Conservation (phyloP, 2,797 vertebrate genomes). For the Propithecus perrieri region DNA sequence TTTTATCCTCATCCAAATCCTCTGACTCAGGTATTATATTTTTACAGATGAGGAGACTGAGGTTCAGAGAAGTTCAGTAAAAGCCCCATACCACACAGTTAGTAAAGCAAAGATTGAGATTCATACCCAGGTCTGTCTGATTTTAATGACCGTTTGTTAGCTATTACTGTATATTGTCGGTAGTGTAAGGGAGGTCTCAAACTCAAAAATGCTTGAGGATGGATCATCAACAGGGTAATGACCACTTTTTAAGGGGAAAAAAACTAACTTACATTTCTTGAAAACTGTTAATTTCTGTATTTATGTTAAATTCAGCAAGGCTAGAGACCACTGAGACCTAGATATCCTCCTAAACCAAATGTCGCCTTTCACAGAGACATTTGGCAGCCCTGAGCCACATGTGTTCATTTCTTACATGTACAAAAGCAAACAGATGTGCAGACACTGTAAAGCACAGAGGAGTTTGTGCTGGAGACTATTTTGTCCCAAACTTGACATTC, state of each 20-base stretch:
- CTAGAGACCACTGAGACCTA: neutral
- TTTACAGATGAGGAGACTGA: neutral
- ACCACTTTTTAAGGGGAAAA: neutral
- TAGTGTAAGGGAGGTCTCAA: neutral
- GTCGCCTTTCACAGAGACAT: neutral
- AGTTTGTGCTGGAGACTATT: neutral
- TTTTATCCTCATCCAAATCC: neutral
- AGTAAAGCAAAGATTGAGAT: neutral
- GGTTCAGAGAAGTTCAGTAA: neutral
- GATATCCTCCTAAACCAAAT: neutral
- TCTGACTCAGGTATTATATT: neutral
- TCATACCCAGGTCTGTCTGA: neutral
- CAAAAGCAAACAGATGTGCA: slow-evolving; percentile 53
- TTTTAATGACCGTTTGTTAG: neutral
- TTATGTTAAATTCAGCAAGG: neutral
- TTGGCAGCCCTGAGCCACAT: slow-evolving; percentile 32
- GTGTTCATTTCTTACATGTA: neutral
- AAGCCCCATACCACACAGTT: neutral
- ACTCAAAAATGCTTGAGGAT: neutral
- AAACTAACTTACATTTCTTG: neutral
- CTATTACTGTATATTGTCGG: neutral
- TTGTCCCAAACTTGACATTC: slow-evolving; percentile 37
- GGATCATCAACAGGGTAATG: neutral
- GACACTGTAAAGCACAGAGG: neutral
- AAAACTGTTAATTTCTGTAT: neutral